A percentile compares a stretch with the other conserved stretches of the same genome.
Conservation (phyloP, 2,888 invertebrate species). For the Eurois occulta region DNA sequence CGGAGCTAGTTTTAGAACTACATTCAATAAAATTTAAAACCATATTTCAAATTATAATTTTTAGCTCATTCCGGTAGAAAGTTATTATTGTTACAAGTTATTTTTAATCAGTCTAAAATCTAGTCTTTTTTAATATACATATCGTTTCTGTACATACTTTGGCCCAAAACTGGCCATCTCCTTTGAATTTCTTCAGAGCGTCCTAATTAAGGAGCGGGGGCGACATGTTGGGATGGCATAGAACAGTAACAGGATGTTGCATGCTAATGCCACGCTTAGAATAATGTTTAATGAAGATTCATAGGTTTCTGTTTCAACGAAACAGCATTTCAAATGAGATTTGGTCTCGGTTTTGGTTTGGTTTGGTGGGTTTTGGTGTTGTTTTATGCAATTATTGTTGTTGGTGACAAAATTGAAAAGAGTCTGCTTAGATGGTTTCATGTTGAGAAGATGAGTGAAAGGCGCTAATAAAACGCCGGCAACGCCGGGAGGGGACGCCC, state of each 20-base stretch:
- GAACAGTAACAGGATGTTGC: constrained; percentile 39
- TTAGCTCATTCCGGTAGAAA: no score
- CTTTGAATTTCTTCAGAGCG: constrained; percentile 28
- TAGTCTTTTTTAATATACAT: no score
- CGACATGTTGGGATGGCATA: constrained; percentile 39
- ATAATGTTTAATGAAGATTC: neutral
- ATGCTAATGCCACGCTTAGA: constrained; percentile 27
- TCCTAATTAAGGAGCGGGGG: constrained; percentile 46
- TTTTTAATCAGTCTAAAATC: no score
- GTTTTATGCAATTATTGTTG: neutral
- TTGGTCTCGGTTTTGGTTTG: no score
- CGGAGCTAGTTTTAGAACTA: no score
- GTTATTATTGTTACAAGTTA: no score
- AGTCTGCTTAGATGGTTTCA: neutral
- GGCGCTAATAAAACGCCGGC: neutral
- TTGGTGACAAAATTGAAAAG: neutral
- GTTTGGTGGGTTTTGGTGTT: no score
- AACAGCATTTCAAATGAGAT: neutral
- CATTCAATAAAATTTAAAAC: no score
- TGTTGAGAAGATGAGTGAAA: neutral
- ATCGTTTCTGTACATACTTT: no score
- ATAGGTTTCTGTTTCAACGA: neutral
- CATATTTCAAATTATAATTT: no score
- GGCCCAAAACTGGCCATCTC: no score
- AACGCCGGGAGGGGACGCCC: neutral